Percentiles rank a stretch among this genome's conserved stretches.
phyloP scores from a whole-genome alignment of 2,113 vertebrate species.

The Thermophis baileyi region DNA sequence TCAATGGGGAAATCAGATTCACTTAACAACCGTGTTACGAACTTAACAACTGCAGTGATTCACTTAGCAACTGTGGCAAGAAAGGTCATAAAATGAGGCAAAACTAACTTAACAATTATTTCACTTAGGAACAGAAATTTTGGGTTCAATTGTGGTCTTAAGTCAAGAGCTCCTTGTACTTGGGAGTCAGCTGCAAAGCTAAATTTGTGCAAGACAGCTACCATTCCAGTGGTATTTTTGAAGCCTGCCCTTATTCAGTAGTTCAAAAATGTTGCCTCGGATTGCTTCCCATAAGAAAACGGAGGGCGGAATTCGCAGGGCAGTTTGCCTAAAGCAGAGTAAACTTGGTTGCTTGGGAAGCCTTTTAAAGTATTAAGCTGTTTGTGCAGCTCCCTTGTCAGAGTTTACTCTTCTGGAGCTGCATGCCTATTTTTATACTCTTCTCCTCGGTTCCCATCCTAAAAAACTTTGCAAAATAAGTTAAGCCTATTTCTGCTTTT shows the following conservation, averaged over 20 bases:
- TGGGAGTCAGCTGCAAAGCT: no score
- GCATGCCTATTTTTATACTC: slow-evolving; percentile 16
- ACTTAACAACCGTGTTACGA: not conserved
- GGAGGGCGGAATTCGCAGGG: not conserved
- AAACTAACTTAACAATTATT: not conserved
- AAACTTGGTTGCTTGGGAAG: not conserved
- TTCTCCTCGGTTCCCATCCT: not conserved
- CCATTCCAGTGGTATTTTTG: not conserved
- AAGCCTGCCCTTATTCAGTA: not conserved
- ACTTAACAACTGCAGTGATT: not conserved
- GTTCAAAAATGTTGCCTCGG: not conserved
- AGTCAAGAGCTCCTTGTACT: not conserved
- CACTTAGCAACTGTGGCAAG: not conserved
- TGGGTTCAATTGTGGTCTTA: not conserved
- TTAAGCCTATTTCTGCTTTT: not conserved
- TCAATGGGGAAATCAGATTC: not conserved
- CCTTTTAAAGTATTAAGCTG: slow-evolving; percentile 25
- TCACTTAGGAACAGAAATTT: not conserved
- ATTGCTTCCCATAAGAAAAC: not conserved
- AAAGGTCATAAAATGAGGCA: not conserved
- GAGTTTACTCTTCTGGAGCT: not conserved
- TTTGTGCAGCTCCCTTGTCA: not conserved
- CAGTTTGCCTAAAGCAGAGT: slow-evolving; percentile 13
- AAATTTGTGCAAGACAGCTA: not conserved
- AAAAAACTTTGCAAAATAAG: not conserved